phyloP scores from a whole-genome alignment of 1,140 invertebrate species.

The Trachelipus rathkii region DNA sequence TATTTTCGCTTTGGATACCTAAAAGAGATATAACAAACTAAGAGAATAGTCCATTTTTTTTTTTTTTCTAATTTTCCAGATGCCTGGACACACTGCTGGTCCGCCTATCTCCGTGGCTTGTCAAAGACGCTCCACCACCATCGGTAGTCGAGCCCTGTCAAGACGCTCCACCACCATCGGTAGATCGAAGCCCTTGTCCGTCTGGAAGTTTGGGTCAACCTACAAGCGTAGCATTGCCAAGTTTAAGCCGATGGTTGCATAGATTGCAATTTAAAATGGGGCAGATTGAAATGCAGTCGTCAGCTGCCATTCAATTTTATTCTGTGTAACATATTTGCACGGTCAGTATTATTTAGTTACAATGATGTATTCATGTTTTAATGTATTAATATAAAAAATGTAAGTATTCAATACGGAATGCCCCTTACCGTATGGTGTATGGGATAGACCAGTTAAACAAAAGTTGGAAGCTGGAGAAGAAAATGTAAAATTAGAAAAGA shows the following conservation, averaged over 20 bases:
- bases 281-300: conserved; percentile 93
- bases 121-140: too few relatives aligned
- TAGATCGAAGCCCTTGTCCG: conserved; percentile 50
- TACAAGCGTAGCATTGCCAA: conserved; percentile 46
- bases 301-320: conserved; percentile 82
- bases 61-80: conserved; percentile 60
- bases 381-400: too few relatives aligned
- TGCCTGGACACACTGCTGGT: conserved; percentile 85
- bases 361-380: too few relatives aligned
- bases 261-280: conserved; percentile 95
- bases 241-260: conserved; percentile 81
- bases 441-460: too few relatives aligned
- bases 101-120: conserved; percentile 82
- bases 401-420: too few relatives aligned
- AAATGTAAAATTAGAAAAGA: too few relatives aligned
- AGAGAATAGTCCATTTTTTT: conserved; percentile 4
- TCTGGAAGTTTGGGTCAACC: conserved; percentile 46
- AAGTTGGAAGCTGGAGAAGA: too few relatives aligned
- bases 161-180: conserved; percentile 61
- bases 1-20: too few relatives aligned
- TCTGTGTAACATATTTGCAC: conserved; percentile 58
- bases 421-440: too few relatives aligned
- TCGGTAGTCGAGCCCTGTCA: too few relatives aligned
- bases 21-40: too few relatives aligned
- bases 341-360: too few relatives aligned